Evolutionary conservation across 2,113 vertebrate genomes (phyloP).

Genomic region (Polypterus bichir): DNA sequence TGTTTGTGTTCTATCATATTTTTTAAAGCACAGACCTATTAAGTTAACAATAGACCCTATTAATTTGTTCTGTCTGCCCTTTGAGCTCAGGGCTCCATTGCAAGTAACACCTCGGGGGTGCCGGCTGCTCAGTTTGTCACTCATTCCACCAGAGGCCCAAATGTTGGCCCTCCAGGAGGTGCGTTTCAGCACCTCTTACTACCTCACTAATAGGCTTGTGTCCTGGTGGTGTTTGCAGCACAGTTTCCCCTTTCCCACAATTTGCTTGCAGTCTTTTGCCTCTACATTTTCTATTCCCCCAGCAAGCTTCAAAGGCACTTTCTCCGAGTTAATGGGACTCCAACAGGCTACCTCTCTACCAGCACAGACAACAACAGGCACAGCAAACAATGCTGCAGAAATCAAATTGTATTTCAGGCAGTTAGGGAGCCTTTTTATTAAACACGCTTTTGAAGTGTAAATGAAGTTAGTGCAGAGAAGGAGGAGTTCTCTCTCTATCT

Average conservation of each 20-base stretch:
- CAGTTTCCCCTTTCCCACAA: neutral
- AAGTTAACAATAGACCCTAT: too few species aligned
- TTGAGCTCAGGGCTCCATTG: too few species aligned
- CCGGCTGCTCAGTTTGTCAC: neutral
- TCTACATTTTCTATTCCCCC: neutral
- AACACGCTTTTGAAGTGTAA: neutral
- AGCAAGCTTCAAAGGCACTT: neutral
- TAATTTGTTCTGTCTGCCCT: too few species aligned
- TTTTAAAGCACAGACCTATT: too few species aligned
- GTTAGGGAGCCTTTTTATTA: neutral
- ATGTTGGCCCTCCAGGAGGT: neutral
- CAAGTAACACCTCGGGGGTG: neutral
- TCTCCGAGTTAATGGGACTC: neutral
- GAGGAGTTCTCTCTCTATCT: constrained; percentile 1
- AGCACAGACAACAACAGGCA: neutral
- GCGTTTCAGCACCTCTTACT: neutral
- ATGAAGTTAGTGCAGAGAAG: neutral
- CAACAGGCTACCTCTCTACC: neutral
- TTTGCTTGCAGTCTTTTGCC: neutral
- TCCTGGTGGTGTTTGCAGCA: neutral
- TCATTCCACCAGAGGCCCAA: neutral
- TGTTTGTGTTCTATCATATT: too few species aligned
- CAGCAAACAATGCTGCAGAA: neutral
- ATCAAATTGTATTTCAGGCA: neutral
- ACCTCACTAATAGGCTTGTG: neutral